A percentile compares a stretch with the other conserved stretches of the same genome.
phyloP scores from a whole-genome alignment of 2,113 vertebrate species.

The Crotalus helleri region DNA sequence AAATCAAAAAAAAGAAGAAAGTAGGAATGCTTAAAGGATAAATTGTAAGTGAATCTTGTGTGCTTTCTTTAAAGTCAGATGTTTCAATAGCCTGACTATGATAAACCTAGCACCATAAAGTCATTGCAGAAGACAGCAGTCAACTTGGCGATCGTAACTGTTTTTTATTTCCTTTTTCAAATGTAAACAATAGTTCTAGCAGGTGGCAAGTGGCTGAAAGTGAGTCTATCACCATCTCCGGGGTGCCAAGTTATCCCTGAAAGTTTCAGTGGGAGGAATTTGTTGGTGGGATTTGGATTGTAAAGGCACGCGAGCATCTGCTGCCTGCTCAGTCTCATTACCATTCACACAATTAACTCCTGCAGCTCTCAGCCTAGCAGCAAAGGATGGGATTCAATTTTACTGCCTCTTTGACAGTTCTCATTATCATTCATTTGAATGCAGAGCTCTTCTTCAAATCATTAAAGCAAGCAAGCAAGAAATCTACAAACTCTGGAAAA shows the following conservation, averaged over 20 bases:
- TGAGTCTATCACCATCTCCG: constrained; percentile 67
- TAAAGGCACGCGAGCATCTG: constrained; percentile 98
- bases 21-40: constrained; percentile 39
- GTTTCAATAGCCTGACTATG: constrained; percentile 47
- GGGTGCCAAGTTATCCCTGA: constrained; percentile 77
- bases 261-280: constrained; percentile 74
- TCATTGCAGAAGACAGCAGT: constrained; percentile 73
- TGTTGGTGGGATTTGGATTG: constrained; percentile 79
- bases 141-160: constrained; percentile 88
- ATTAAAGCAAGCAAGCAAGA: constrained; percentile 11
- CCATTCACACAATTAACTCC: constrained; percentile 86
- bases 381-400: constrained; percentile 61
- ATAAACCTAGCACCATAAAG: constrained; percentile 75
- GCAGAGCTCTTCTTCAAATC: constrained; percentile 43
- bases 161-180: constrained; percentile 46
- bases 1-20: constrained; percentile 40
- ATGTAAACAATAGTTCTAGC: constrained; percentile 84
- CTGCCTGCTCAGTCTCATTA: constrained; percentile 84
- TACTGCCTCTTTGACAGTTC: constrained; percentile 60
- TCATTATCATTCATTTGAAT: constrained; percentile 69
- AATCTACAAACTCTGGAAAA: constrained; percentile 1
- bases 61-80: constrained; percentile 67
- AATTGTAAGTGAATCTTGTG: constrained; percentile 44
- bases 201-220: constrained; percentile 86
- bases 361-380: constrained; percentile 67